Evolutionary conservation across 2,113 vertebrate species (phyloP).

Genomic region (Tricholaema leucomelas): DNA sequence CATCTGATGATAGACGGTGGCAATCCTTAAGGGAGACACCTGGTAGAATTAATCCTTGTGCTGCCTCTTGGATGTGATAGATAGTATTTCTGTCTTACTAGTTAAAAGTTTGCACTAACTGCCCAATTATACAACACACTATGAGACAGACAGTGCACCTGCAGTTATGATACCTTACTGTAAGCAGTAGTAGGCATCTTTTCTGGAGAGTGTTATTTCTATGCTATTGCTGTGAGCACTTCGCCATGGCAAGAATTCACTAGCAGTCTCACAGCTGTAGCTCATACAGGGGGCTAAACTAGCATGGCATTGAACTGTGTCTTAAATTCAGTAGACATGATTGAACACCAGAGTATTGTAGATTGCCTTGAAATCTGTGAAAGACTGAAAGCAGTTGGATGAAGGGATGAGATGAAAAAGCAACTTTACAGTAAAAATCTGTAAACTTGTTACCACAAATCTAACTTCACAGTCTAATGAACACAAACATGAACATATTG

Average conservation of each 20-base stretch:
- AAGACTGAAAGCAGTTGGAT: not conserved
- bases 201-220: not conserved
- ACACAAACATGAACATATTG: not conserved
- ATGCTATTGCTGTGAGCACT: accelerated
- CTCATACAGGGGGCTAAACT: not conserved
- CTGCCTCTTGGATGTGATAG: not conserved
- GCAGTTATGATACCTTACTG: not conserved
- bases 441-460: not conserved
- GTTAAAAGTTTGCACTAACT: not conserved
- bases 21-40: not conserved
- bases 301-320: not conserved
- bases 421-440: not conserved
- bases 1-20: not conserved
- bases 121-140: not conserved
- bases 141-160: accelerated
- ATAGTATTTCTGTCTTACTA: not conserved
- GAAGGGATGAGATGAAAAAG: not conserved
- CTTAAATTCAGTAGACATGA: not conserved
- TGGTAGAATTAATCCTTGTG: not conserved
- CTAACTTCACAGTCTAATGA: not conserved
- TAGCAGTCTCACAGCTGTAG: not conserved
- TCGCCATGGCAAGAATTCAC: not conserved
- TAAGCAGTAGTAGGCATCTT: not conserved
- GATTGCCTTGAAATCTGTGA: not conserved
- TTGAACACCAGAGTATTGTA: not conserved